Evolutionary conservation across 2,797 vertebrate species (phyloP).

Genomic region (Chaenodraco wilsoni): DNA sequence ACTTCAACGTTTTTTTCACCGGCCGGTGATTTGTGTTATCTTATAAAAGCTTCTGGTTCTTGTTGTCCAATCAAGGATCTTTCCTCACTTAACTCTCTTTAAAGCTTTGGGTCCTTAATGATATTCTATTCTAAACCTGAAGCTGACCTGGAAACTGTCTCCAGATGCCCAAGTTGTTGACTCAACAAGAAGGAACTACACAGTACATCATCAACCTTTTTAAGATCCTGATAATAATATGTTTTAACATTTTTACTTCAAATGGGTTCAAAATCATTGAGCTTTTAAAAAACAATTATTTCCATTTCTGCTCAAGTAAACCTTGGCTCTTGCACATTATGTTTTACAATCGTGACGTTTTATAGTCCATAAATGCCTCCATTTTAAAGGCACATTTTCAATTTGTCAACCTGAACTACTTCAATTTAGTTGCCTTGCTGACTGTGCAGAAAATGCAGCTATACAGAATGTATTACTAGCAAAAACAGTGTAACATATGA

Average conservation of each 20-base stretch:
- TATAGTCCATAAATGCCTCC: constrained; percentile 33
- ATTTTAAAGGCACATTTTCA: constrained; percentile 72
- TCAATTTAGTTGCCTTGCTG: constrained; percentile 62
- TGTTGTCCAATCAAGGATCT: constrained; percentile 53
- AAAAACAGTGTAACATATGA: constrained; percentile 69
- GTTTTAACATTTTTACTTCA: constrained; percentile 11
- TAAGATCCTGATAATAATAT: too few relatives aligned
- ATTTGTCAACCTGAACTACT: constrained; percentile 71
- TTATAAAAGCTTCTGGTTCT: constrained; percentile 56
- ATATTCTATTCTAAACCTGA: constrained; percentile 55
- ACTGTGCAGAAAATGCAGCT: constrained; percentile 70
- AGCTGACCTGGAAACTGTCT: constrained; percentile 63
- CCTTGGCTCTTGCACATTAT: constrained; percentile 38
- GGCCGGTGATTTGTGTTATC: constrained; percentile 57
- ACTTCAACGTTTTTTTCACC: constrained; percentile 49
- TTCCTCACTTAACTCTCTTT: constrained; percentile 72
- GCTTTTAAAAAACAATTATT: constrained; percentile 13
- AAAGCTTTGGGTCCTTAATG: constrained; percentile 58
- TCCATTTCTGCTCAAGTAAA: constrained; percentile 34
- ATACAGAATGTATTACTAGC: constrained; percentile 59
- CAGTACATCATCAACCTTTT: constrained; percentile 17
- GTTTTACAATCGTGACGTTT: constrained; percentile 56
- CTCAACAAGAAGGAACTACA: constrained; percentile 34
- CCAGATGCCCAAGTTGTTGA: constrained; percentile 69
- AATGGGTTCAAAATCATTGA: constrained; percentile 4